Percentiles rank a stretch among this genome's conserved stretches.
phyloP scores from a whole-genome alignment of 2,888 invertebrate genomes.

The Empis livida region DNA sequence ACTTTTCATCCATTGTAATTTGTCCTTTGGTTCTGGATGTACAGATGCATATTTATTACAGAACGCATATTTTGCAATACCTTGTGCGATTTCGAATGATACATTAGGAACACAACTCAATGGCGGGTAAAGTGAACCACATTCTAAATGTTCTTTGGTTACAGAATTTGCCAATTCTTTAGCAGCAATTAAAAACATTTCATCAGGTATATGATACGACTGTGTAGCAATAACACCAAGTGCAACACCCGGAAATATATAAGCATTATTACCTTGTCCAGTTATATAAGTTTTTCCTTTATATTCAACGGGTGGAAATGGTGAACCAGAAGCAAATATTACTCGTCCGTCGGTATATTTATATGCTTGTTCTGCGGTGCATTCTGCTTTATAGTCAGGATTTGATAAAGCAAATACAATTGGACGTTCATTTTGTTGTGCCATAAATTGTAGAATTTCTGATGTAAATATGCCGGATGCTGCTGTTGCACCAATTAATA shows the following conservation, averaged over 20 bases:
- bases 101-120: slow-evolving; percentile 70
- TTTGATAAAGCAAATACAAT: slow-evolving; percentile 96
- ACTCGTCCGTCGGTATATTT: slow-evolving; percentile 76
- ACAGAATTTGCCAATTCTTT: slow-evolving; percentile 73
- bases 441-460: slow-evolving; percentile 78
- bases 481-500: slow-evolving; percentile 77
- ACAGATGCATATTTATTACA: slow-evolving; percentile 72
- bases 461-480: slow-evolving; percentile 83
- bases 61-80: slow-evolving; percentile 81
- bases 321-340: slow-evolving; percentile 92
- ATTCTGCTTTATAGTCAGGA: slow-evolving; percentile 95
- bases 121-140: slow-evolving; percentile 89
- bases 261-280: slow-evolving; percentile 96
- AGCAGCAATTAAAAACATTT: slow-evolving; percentile 93
- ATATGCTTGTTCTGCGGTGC: slow-evolving; percentile 93
- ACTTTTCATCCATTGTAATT: slow-evolving; percentile 53
- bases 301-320: slow-evolving; percentile 74
- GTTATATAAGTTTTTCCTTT: slow-evolving; percentile 72
- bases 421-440: slow-evolving; percentile 70
- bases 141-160: slow-evolving; percentile 62
- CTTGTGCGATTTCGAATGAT: slow-evolving; percentile 79
- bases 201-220: slow-evolving; percentile 85
- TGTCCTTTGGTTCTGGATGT: slow-evolving; percentile 73
- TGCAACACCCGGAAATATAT: slow-evolving; percentile 93
- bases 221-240: slow-evolving; percentile 87